These are phyloP conservation scores for Melanaphis sacchari DNA, from an alignment of 1,140 invertebrate species.

Conservation along the genomic window DNA sequence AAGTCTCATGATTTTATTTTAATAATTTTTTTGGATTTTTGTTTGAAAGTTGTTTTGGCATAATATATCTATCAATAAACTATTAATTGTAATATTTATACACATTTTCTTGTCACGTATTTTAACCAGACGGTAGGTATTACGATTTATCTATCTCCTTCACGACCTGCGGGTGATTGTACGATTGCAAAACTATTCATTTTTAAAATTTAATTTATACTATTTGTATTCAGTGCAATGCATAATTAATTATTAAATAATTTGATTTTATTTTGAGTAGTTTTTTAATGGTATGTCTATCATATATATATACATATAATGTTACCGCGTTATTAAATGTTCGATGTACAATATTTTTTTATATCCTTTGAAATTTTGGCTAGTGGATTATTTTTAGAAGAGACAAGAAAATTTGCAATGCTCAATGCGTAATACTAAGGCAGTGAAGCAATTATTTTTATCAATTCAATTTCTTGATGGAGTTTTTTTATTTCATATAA, in stretches of 20 bases:
- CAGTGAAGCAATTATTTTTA: neutral
- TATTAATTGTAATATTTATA: neutral
- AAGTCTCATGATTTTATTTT: neutral
- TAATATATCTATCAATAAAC: neutral
- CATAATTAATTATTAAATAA: neutral
- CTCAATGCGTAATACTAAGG: neutral
- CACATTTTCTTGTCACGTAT: neutral
- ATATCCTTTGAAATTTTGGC: too few relatives aligned
- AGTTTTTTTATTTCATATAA: neutral
- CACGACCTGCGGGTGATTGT: neutral
- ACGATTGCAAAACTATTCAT: slow-evolving; percentile 13
- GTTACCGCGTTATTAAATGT: too few relatives aligned
- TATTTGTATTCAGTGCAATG: neutral
- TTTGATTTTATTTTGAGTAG: neutral
- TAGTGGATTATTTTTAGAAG: too few relatives aligned
- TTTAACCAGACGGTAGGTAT: neutral
- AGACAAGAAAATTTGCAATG: neutral
- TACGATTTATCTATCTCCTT: neutral
- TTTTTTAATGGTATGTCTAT: neutral
- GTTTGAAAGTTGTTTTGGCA: neutral
- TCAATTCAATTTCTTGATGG: neutral
- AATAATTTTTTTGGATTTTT: neutral
- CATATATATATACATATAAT: neutral
- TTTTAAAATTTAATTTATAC: slow-evolving; percentile 6
- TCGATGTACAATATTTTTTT: too few relatives aligned